Conservation (phyloP, 2,888 invertebrate species). For the Chrysomela aeneicollis region DNA sequence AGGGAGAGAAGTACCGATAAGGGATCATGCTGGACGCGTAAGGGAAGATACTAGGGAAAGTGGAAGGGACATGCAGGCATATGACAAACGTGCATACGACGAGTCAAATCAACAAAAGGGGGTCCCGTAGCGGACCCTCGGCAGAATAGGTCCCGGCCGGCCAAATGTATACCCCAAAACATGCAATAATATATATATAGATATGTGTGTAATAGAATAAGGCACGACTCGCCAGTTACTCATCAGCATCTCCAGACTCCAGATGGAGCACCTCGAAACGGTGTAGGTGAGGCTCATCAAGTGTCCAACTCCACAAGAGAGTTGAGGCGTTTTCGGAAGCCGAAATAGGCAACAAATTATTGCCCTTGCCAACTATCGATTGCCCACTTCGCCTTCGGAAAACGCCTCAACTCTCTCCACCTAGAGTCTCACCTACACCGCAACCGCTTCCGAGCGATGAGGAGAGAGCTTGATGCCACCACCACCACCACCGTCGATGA, state of each 20-base stretch:
- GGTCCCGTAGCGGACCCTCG: constrained; percentile 47
- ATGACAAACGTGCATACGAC: constrained; percentile 56
- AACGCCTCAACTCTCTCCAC: too few species aligned
- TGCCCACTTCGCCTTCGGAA: too few species aligned
- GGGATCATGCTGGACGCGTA: constrained; percentile 31
- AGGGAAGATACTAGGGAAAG: constrained; percentile 28
- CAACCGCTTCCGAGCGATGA: too few species aligned
- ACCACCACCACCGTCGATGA: too few species aligned
- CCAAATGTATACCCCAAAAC: constrained; percentile 59
- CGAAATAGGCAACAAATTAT: too few species aligned
- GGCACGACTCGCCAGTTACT: constrained; percentile 50
- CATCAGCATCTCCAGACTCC: constrained; percentile 19
- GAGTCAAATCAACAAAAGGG: constrained; percentile 46
- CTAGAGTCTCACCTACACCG: too few species aligned
- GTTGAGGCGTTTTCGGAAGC: too few species aligned
- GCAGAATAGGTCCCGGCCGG: constrained; percentile 64
- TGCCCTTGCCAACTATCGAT: too few species aligned
- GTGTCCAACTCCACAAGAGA: not conserved
- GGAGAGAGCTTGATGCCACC: too few species aligned
- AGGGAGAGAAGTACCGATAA: constrained; percentile 14
- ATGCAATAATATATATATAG: constrained; percentile 56
- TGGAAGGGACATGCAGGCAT: constrained; percentile 50
- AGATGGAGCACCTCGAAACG: too few species aligned
- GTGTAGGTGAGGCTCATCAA: constrained; percentile 1
- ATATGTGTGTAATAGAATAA: constrained; percentile 47